Percentiles rank a stretch among this genome's conserved stretches.
Evolutionary conservation across 2,113 vertebrate species (phyloP).

Genomic region (Lanius ludovicianus): DNA sequence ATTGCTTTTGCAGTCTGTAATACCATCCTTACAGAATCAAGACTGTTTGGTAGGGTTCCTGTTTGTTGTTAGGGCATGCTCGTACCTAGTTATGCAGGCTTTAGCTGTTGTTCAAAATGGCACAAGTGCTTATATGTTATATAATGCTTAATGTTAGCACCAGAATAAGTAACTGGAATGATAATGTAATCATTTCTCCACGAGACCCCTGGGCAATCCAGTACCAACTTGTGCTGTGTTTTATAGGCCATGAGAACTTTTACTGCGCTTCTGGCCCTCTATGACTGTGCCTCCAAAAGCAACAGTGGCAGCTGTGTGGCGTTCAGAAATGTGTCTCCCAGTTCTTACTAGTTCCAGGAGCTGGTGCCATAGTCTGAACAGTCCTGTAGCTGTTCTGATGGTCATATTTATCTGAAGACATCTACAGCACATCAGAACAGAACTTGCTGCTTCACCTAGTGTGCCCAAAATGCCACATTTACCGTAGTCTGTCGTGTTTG

Average conservation of each 20-base stretch:
- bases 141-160: neutral
- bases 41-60: neutral
- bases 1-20: neutral
- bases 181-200: neutral
- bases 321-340: neutral
- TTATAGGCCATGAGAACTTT: neutral
- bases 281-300: neutral
- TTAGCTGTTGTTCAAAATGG: neutral
- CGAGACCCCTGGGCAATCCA: rapidly evolving
- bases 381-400: neutral
- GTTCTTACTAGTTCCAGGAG: neutral
- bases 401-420: neutral
- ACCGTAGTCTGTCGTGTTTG: neutral
- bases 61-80: neutral
- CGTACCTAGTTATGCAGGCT: neutral
- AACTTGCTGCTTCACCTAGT: neutral
- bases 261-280: neutral
- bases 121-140: neutral
- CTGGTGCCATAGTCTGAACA: neutral
- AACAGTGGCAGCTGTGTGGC: neutral
- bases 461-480: neutral
- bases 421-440: neutral
- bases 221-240: neutral
- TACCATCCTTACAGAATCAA: neutral
- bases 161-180: neutral